Evolutionary conservation across 2,113 vertebrate species (phyloP).

Genomic region (Callocephalon fimbriatum): DNA sequence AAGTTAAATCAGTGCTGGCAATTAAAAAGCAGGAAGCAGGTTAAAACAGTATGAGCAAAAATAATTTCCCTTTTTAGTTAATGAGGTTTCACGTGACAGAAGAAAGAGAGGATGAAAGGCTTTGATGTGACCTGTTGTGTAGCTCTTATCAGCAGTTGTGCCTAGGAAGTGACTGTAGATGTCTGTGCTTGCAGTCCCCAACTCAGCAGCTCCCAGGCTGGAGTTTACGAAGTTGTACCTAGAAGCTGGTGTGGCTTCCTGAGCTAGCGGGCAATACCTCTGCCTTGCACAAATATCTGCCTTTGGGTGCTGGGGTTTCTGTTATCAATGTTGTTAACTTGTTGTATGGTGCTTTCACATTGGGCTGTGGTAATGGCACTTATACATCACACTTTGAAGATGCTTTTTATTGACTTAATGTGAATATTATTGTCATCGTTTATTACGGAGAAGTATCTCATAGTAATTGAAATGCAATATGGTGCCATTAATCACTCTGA

Average conservation of each 20-base stretch:
- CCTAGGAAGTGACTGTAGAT: not conserved
- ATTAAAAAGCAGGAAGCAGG: conserved; percentile 1
- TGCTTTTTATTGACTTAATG: conserved; percentile 83
- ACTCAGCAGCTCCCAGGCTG: not conserved
- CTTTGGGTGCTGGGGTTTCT: conserved; percentile 33
- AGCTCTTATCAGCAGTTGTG: not conserved
- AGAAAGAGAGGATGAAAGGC: conserved; percentile 5
- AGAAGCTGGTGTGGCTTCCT: not conserved
- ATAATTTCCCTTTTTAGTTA: not conserved
- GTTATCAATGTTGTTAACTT: conserved; percentile 57
- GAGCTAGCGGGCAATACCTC: not conserved
- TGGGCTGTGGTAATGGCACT: conserved; percentile 66
- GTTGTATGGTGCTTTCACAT: conserved; percentile 58
- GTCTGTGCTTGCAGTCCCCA: not conserved
- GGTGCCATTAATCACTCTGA: conserved; percentile 77
- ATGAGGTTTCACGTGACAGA: not conserved
- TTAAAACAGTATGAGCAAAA: conserved; percentile 17
- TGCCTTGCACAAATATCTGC: not conserved
- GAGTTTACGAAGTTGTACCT: not conserved
- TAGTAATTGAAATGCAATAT: conserved; percentile 83
- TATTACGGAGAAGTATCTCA: conserved; percentile 69
- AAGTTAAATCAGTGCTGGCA: not conserved
- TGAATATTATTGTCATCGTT: conserved; percentile 81
- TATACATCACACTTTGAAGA: conserved; percentile 77
- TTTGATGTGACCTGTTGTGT: not conserved